Evolutionary conservation across 2,888 invertebrate species (phyloP), one percentile per base, ranked within the genome.

Genomic region (Idaea biselata): DNA sequence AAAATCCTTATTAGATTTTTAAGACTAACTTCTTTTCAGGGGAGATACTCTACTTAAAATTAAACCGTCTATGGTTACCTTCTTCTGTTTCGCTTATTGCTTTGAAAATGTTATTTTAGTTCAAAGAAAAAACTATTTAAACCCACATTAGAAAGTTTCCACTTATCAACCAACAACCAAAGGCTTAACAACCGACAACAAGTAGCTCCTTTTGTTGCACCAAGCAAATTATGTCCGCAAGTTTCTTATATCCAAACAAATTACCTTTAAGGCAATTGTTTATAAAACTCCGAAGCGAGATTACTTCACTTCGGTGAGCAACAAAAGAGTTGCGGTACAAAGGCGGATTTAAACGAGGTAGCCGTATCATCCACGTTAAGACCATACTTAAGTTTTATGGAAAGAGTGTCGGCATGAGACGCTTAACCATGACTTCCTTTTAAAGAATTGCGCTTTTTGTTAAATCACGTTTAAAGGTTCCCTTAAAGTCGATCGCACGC

Each of bases 371-470:
- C 83, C 77, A 77, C 78, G 77, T 82, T 88, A 85, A 88, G 86
- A 89, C 91, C 86, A 84, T 88, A 87, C 88, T 90, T 87, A 87
- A 88, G 85, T 88, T 66, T 89, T 88, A 89, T 88, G 84, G 89
- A 88, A 88, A 89, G 86, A 87, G 86, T 86, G 84, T 83, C 84
- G 82, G 82, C 79, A 78, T 89, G 87, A 89, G 85, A 82, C 82
- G 84, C 83, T 88, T 88, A 85, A 84, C 69, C 72, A 85, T 88
- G 89, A 90, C 87, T 89, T 84, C 83, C 83, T 82, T 86, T 44
- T 86, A 90, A 91, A 90, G 90, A 90, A 89, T 91, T 91, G 90
- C 85, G 81, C 85, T 91, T 91, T 90, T 89, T 91, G 85, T 91
- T 79, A 84, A 82, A 89, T 86, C 87, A 88, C 83, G 81, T 76